Base-by-base conservation (phyloP, 1,140 invertebrate genomes). In the Eufriesea mexicana region DNA sequence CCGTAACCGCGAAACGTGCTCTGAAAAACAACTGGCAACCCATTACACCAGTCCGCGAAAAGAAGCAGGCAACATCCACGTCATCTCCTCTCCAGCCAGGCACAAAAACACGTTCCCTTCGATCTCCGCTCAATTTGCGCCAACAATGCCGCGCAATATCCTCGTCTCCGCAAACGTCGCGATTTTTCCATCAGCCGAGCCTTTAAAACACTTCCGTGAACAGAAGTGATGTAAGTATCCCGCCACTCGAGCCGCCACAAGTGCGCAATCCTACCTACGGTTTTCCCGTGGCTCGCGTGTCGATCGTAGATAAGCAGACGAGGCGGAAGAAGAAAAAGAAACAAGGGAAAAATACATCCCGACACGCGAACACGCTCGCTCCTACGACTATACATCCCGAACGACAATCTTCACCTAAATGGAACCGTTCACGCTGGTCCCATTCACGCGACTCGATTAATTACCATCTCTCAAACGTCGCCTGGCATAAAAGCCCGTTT, bases 381-480 rank as follows among this genome's bases (percentile, higher is more conserved):
- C 47, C 9, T 49, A 18, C 5, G 4, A 1, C 12, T 2, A 5
- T 16, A 10, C 14, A 2, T n/a, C 20, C 5, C 12, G 23, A 55
- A 71, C 35, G 42, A 54, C 35, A 55, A 9, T n/a, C 47, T 25
- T 47, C 55, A 7, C 47, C 42, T 45, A 2, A 54, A 42, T 20
- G 14, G 49, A 18, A 51, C 55, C 18, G 55, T 47, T 47, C 16
- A 8, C 16, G 45, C n/a, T 62, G n/a, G 5, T 28, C 35, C 45
- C 25, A 35, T 70, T 61, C 55, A 55, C 55, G 20, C 55, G 66
- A 20, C 54, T 71, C 45, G 47, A 49, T 73, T 73, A 80, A 64
- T 80, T 54, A 16, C 68, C 12, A 16, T 51, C 57, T 62, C 25
- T 54, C 45, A 73, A 80, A 80, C 64, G 70, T 47, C 68, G 42